A percentile compares a stretch with the other conserved stretches of the same genome.
These are phyloP conservation scores for Cichladusa arquata DNA, from an alignment of 2,113 vertebrate species.

Conservation along the genomic window DNA sequence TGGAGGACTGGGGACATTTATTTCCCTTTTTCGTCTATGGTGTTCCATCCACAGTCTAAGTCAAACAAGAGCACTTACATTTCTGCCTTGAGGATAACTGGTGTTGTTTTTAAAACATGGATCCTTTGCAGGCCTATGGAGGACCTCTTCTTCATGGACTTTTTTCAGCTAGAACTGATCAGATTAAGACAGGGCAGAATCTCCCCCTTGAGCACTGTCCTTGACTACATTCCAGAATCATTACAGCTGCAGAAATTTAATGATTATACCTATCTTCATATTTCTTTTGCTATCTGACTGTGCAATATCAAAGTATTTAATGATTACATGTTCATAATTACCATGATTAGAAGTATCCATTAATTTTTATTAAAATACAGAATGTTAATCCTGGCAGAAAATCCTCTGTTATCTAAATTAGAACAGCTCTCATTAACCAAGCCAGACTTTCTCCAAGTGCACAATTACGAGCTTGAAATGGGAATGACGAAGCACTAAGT, in stretches of 20 bases:
- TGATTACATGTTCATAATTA: background rate
- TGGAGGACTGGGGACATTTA: background rate
- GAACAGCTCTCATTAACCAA: background rate
- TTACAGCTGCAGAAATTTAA: background rate
- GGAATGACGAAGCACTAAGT: background rate
- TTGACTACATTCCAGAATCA: background rate
- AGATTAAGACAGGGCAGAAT: background rate
- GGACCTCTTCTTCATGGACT: background rate
- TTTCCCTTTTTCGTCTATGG: background rate
- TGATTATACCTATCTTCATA: background rate
- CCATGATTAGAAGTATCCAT: background rate
- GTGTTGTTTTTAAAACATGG: background rate
- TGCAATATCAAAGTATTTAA: background rate
- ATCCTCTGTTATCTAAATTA: background rate
- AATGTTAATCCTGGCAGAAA: background rate
- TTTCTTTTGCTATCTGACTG: background rate
- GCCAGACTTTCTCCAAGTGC: background rate
- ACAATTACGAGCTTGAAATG: background rate
- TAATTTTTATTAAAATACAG: background rate
- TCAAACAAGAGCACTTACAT: background rate
- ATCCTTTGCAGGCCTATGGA: background rate
- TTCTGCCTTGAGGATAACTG: background rate
- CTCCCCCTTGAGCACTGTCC: background rate
- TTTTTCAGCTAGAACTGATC: background rate
- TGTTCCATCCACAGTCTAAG: background rate